Percentiles rank a stretch among this genome's conserved stretches.
These are phyloP conservation scores for Geotrupes spiniger DNA, from an alignment of 2,888 invertebrate species.

Conservation along the genomic window DNA sequence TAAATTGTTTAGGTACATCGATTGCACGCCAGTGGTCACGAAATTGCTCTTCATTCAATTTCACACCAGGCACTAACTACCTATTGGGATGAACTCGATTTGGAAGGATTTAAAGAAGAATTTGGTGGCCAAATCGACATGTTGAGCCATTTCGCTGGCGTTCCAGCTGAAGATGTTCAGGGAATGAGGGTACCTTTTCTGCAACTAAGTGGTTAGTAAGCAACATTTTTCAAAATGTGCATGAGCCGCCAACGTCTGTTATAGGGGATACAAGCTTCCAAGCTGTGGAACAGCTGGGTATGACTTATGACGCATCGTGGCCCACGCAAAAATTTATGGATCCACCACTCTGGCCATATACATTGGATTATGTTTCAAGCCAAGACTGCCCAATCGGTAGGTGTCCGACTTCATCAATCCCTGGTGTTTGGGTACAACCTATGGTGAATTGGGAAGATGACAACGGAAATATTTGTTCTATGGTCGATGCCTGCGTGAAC, in stretches of 20 bases:
- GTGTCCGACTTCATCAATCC: conserved; percentile 53
- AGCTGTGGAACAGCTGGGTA: conserved; percentile 50
- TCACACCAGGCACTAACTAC: conserved; percentile 55
- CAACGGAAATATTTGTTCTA: conserved; percentile 53
- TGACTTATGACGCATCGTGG: conserved; percentile 60
- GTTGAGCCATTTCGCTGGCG: conserved; percentile 55
- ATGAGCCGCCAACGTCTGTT: not conserved
- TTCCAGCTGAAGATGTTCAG: conserved; percentile 49
- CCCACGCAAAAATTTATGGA: conserved; percentile 51
- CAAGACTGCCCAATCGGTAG: conserved; percentile 57
- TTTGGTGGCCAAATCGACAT: conserved; percentile 59
- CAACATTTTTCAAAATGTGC: not conserved
- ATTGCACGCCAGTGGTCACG: conserved; percentile 59
- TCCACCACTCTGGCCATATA: conserved; percentile 62
- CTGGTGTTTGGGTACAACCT: conserved; percentile 61
- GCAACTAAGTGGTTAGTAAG: conserved; percentile 52
- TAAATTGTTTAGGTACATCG: conserved; percentile 60
- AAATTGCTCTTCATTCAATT: conserved; percentile 70
- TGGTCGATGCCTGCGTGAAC: conserved; percentile 57
- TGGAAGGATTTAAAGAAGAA: conserved; percentile 55
- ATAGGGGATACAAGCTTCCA: conserved; percentile 52
- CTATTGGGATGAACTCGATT: conserved; percentile 59
- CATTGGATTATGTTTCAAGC: conserved; percentile 54
- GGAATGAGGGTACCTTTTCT: conserved; percentile 58
- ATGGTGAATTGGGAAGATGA: conserved; percentile 56